These are phyloP conservation scores for Campoplex nolae DNA, from an alignment of 2,888 invertebrate species.

Conservation along the genomic window DNA sequence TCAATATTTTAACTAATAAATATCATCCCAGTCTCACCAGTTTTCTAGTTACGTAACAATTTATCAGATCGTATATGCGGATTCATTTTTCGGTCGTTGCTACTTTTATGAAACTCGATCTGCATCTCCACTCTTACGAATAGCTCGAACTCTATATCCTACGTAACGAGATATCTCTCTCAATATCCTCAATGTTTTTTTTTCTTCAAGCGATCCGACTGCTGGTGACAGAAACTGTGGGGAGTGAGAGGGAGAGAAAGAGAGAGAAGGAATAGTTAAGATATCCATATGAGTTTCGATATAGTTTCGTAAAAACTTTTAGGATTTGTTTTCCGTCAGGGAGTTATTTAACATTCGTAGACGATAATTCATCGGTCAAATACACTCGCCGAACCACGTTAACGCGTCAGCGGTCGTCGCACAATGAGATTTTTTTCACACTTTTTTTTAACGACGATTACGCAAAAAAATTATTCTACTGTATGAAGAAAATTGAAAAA, in stretches of 20 bases:
- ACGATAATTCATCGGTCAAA: too few relatives aligned
- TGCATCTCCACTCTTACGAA: conserved; percentile 43
- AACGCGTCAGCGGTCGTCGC: too few relatives aligned
- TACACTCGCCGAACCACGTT: too few relatives aligned
- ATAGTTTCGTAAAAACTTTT: too few relatives aligned
- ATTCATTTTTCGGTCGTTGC: conserved; percentile 10
- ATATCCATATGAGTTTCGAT: conserved; percentile 27
- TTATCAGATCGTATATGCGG: not conserved
- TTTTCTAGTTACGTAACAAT: conserved; percentile 40
- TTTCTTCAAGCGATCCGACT: conserved; percentile 5
- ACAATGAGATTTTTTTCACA: too few relatives aligned
- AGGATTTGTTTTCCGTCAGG: too few relatives aligned
- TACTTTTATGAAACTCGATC: conserved; percentile 54
- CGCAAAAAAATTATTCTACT: not conserved
- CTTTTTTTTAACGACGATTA: not conserved
- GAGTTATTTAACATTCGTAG: too few relatives aligned
- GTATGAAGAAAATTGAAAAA: too few relatives aligned
- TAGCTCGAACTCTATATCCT: conserved; percentile 26
- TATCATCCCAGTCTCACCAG: not conserved
- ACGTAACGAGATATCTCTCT: conserved; percentile 55
- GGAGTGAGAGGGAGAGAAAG: conserved; percentile 8
- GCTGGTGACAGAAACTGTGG: not conserved
- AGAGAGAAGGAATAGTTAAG: conserved; percentile 6
- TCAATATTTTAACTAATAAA: not conserved
- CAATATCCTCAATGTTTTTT: not conserved